Percentiles rank a stretch among this genome's conserved stretches.
Evolutionary conservation across 2,888 invertebrate species (phyloP).

Genomic region (Tiliacea citrago): DNA sequence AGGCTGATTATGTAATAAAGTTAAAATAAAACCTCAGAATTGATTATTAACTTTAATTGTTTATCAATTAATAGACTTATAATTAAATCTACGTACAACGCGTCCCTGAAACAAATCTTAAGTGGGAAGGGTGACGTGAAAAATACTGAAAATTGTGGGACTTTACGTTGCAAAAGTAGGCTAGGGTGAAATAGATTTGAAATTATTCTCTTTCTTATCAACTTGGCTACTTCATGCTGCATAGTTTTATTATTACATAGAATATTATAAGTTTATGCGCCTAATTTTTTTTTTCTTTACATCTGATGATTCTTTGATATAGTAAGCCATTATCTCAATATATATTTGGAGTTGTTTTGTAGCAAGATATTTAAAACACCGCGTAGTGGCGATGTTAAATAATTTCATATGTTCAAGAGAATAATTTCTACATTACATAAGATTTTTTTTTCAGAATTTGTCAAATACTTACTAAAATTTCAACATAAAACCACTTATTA

Average conservation of each 20-base stretch:
- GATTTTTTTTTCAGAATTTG: slow-evolving; percentile 47
- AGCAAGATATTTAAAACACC: background rate
- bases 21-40: slow-evolving; percentile 42
- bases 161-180: slow-evolving; percentile 38
- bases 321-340: background rate
- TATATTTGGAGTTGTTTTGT: background rate
- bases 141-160: slow-evolving; percentile 71
- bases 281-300: background rate
- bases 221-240: background rate
- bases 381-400: background rate
- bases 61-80: slow-evolving; percentile 66
- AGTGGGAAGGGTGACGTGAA: slow-evolving; percentile 46
- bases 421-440: slow-evolving; percentile 39
- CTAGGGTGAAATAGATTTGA: slow-evolving; percentile 36
- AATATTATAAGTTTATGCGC: background rate
- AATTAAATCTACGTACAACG: slow-evolving; percentile 52
- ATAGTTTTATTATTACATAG: background rate
- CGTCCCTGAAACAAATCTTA: slow-evolving; percentile 70
- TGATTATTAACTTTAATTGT: slow-evolving; percentile 71
- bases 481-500: slow-evolving; percentile 69
- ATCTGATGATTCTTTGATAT: too few relatives aligned
- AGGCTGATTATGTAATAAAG: too few relatives aligned
- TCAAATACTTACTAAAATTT: slow-evolving; percentile 60
- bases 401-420: slow-evolving; percentile 18
- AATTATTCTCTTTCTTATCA: slow-evolving; percentile 49